Conservation (phyloP, 2,888 invertebrate genomes). For the Andrena praecox region DNA sequence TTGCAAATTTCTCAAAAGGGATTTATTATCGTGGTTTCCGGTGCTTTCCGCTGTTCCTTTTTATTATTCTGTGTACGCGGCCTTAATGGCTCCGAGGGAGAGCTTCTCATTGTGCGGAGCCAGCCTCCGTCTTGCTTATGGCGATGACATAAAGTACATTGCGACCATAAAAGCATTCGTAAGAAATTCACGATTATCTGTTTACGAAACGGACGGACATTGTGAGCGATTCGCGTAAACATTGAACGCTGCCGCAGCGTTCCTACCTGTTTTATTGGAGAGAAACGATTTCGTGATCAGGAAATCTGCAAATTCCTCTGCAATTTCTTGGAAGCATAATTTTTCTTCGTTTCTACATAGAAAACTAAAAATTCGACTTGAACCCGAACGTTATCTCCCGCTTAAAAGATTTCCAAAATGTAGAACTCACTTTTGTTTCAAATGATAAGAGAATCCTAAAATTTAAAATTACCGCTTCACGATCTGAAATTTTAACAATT, state of each 20-base stretch:
- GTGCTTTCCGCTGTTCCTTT: conserved; percentile 25
- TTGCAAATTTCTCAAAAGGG: conserved; percentile 43
- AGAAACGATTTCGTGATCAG: not conserved
- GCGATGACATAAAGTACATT: conserved; percentile 25
- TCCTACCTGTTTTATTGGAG: not conserved
- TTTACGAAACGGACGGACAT: conserved; percentile 10
- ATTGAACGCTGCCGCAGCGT: not conserved
- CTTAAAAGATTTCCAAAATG: too few species aligned
- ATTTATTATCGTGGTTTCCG: conserved; percentile 44
- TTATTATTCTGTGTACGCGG: conserved; percentile 38
- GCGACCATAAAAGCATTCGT: conserved; percentile 34
- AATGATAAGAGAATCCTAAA: too few species aligned
- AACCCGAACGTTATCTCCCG: too few species aligned
- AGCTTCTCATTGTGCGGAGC: conserved; percentile 25
- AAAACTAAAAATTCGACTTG: too few species aligned
- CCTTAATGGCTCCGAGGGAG: conserved; percentile 31
- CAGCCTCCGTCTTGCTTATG: conserved; percentile 13
- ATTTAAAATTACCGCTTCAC: too few species aligned
- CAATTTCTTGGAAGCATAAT: too few species aligned
- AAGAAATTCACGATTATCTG: conserved; percentile 37
- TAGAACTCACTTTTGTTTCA: too few species aligned
- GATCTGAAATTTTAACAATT: too few species aligned
- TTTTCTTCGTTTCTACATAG: too few species aligned
- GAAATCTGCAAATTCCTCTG: too few species aligned
- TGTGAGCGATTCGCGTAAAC: not conserved